Conservation (phyloP, 2,797 vertebrate species). For the Remorina albescens region DNA sequence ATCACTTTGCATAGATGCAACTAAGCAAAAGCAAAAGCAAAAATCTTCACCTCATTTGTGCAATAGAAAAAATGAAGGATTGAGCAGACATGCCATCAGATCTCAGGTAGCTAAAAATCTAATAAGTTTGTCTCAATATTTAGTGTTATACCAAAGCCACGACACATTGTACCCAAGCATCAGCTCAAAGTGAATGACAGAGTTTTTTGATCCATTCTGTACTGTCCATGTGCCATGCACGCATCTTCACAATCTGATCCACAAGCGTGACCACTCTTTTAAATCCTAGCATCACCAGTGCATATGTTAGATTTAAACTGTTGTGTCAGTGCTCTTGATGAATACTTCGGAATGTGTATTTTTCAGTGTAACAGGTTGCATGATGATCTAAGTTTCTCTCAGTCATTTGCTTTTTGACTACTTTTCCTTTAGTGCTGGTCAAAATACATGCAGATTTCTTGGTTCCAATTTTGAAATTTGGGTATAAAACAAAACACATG, state of each 20-base stretch:
- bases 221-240: neutral
- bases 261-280: neutral
- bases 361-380: neutral
- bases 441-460: neutral
- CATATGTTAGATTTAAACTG: neutral
- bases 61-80: neutral
- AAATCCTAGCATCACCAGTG: neutral
- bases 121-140: neutral
- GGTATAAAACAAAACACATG: neutral
- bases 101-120: neutral
- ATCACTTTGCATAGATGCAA: constrained; percentile 9
- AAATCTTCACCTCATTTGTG: neutral
- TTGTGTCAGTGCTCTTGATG: neutral
- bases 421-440: neutral
- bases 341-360: neutral
- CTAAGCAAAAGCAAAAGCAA: too few relatives aligned
- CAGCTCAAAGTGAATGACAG: neutral
- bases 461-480: too few relatives aligned
- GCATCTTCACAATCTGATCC: neutral
- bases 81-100: neutral
- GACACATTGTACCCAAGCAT: neutral
- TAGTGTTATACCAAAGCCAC: neutral
- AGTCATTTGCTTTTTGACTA: neutral
- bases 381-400: neutral
- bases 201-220: neutral